Conservation (phyloP, 2,797 vertebrate genomes). For the Anguilla obscura region DNA sequence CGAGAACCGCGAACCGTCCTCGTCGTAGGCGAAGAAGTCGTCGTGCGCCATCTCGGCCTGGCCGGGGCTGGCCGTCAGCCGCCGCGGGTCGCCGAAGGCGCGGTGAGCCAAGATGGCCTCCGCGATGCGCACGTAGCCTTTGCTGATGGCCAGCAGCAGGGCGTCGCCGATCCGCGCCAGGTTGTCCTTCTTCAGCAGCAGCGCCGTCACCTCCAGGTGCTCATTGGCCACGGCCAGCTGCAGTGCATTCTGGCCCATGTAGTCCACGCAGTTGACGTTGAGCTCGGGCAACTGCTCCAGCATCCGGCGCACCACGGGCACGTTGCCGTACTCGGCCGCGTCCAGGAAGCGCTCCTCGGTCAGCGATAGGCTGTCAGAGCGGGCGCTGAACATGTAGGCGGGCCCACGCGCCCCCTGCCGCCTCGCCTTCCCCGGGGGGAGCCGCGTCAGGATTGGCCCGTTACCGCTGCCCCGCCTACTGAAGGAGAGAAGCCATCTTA, state of each 20-base stretch:
- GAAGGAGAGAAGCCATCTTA: not conserved
- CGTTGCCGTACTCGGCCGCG: constrained; percentile 95
- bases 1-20: constrained; percentile 94
- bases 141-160: constrained; percentile 94
- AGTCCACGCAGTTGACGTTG: constrained; percentile 95
- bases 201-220: constrained; percentile 94
- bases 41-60: constrained; percentile 84
- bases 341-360: constrained; percentile 93
- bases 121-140: constrained; percentile 93
- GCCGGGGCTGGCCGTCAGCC: constrained; percentile 87
- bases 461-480: constrained; percentile 71
- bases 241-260: constrained; percentile 97
- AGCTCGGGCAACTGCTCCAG: constrained; percentile 83
- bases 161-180: constrained; percentile 92
- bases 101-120: constrained; percentile 88
- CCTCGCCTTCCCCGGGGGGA: constrained; percentile 82
- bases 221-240: constrained; percentile 95
- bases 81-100: constrained; percentile 82
- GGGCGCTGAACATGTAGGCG: constrained; percentile 92
- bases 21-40: constrained; percentile 98
- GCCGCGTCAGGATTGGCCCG: constrained; percentile 73
- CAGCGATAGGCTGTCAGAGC: constrained; percentile 78
- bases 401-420: constrained; percentile 88
- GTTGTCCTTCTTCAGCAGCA: constrained; percentile 88
- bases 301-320: constrained; percentile 94